A percentile compares a stretch with the other conserved stretches of the same genome.
Evolutionary conservation across 2,113 vertebrate species (phyloP).

Genomic region (Myxocyprinus asiaticus): DNA sequence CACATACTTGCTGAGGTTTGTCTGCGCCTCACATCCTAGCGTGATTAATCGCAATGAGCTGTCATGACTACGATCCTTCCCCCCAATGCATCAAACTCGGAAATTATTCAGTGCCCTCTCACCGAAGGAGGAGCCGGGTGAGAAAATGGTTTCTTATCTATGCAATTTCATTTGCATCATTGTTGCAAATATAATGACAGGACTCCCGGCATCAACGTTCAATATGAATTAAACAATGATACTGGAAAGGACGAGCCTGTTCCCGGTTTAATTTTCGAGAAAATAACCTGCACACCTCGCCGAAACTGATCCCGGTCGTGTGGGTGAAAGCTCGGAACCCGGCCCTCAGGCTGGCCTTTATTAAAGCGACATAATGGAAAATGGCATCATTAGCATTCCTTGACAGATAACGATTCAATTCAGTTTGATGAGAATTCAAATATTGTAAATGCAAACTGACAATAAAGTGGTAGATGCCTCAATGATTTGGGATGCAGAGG

Average conservation of each 20-base stretch:
- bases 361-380: conserved; percentile 64
- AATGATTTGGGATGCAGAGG: conserved; percentile 50
- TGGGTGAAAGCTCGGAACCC: not conserved
- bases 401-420: conserved; percentile 75
- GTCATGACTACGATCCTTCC: conserved; percentile 27
- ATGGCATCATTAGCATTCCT: conserved; percentile 71
- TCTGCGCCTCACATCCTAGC: conserved; percentile 14
- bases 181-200: conserved; percentile 66
- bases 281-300: conserved; percentile 70
- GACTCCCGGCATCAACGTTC: conserved; percentile 61
- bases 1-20: not conserved
- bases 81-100: conserved; percentile 26
- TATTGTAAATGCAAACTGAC: conserved; percentile 63
- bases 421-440: conserved; percentile 58
- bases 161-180: conserved; percentile 70
- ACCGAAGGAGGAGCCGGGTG: conserved; percentile 11
- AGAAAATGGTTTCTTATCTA: conserved; percentile 66
- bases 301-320: conserved; percentile 57
- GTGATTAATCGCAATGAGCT: conserved; percentile 41
- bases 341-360: conserved; percentile 52
- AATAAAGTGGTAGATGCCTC: conserved; percentile 40
- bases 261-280: conserved; percentile 77
- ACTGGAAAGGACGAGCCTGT: conserved; percentile 65
- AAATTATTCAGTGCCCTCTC: conserved; percentile 54
- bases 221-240: conserved; percentile 73